These are phyloP conservation scores for Mallotus villosus DNA, from an alignment of 2,797 vertebrate genomes.

Conservation along the genomic window DNA sequence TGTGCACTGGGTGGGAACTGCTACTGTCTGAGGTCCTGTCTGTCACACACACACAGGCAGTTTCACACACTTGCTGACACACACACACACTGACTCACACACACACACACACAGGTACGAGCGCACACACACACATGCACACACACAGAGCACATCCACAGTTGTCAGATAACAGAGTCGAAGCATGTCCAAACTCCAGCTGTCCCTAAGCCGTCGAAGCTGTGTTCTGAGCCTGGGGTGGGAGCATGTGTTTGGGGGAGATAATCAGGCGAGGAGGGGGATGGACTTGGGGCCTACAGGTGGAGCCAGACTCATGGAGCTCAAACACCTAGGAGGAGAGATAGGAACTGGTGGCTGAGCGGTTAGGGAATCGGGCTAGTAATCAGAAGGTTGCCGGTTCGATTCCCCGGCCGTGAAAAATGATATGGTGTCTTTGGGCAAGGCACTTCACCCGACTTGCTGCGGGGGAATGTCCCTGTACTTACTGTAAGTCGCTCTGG, in stretches of 20 bases:
- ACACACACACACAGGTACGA: constrained; percentile 42
- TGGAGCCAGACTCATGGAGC: constrained; percentile 17
- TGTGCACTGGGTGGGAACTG: not conserved
- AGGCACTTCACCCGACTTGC: too few relatives aligned
- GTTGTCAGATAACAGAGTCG: constrained; percentile 41
- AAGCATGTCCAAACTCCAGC: constrained; percentile 28
- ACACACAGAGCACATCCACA: constrained; percentile 35
- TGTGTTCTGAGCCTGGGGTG: constrained; percentile 53
- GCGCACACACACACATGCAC: constrained; percentile 28
- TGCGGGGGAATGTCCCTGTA: too few relatives aligned
- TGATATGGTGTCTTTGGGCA: too few relatives aligned
- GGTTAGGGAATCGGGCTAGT: too few relatives aligned
- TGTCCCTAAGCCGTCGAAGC: constrained; percentile 47
- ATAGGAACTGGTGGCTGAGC: too few relatives aligned
- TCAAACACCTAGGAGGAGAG: constrained; percentile 15
- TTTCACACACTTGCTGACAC: constrained; percentile 18
- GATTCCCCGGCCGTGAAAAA: too few relatives aligned
- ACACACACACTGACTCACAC: not conserved
- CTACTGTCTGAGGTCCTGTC: not conserved
- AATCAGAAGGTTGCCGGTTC: too few relatives aligned
- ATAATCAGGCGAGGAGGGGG: constrained; percentile 58
- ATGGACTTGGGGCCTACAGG: not conserved
- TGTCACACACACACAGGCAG: constrained; percentile 7
- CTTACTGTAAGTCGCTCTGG: too few relatives aligned
- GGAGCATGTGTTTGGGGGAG: constrained; percentile 64